Evolutionary conservation across 2,113 vertebrate species (phyloP).

Genomic region (Eudyptes chrysolophus): DNA sequence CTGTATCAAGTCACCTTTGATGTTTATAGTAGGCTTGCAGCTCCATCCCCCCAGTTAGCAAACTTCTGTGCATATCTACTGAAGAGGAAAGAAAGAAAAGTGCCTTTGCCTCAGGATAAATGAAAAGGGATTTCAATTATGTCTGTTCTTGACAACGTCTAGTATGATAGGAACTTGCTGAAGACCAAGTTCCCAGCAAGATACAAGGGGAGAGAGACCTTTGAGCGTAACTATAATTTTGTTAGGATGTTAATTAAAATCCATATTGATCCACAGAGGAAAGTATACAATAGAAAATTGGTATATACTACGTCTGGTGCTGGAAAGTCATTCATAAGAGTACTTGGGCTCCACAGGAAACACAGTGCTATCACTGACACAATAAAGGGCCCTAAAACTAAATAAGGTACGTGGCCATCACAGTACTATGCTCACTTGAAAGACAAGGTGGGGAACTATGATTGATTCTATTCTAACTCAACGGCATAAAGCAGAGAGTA

Average conservation of each 20-base stretch:
- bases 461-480: conserved; percentile 21
- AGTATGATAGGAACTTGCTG: background rate
- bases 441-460: conserved; percentile 8
- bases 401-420: background rate
- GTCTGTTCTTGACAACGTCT: background rate
- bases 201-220: background rate
- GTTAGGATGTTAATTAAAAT: conserved; percentile 43
- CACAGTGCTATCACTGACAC: background rate
- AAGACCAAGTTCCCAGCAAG: conserved; percentile 2
- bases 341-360: background rate
- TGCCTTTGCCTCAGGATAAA: conserved; percentile 13
- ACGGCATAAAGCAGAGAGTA: background rate
- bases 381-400: conserved; percentile 1
- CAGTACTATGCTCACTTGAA: background rate
- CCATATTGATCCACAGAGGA: conserved; percentile 15
- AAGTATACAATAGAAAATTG: conserved; percentile 21
- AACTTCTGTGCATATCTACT: conserved; percentile 26
- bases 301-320: background rate
- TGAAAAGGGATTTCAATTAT: conserved; percentile 14
- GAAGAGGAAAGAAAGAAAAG: background rate
- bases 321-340: conserved; percentile 24
- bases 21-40: conserved; percentile 42
- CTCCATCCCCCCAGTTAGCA: conserved; percentile 34
- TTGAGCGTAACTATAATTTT: conserved; percentile 2
- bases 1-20: conserved; percentile 49